Base-by-base conservation (phyloP, 2,797 vertebrate species). In the Phrynocephalus guinanensis region DNA sequence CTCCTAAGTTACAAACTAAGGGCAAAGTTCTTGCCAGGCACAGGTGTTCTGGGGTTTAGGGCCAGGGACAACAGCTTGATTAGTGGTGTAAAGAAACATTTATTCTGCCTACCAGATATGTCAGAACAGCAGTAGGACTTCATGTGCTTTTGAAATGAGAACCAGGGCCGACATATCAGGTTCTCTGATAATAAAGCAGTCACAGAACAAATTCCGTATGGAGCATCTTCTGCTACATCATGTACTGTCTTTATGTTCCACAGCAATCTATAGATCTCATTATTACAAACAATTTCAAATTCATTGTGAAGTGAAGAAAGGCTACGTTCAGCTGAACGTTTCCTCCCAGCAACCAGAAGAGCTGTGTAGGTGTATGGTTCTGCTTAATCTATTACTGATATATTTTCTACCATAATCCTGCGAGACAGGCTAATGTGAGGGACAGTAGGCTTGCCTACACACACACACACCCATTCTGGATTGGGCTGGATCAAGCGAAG, bases 61-160 rank as follows among this genome's bases (percentile, higher is more conserved):
- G 33, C 78, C 6, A 70, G 60, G 0, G 0, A 52, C 3, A 44
- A 82, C 15, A 28, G 38, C 7, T 56, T 76, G 48, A 86, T 38
- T 10, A 79, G 87, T 63, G 82, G 63, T 66, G 50, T 60, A 83
- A 86, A 48, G 33, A 86, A 86, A 20, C 28, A 44, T 86, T 44
- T 68, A 28, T 44, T 13, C 20, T 0, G 15, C n/a, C 28, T 66
- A n/a, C 60, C 33, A 38, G 71, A 22, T 48, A 78, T 79, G 33
- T 60, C 28, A 26, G 18, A 63, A 33, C 63, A 76, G 22, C 18
- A 76, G 2, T 0, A 5, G 9, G 30, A 33, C 15, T 86, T 79
- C 26, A 67, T 72, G 78, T 50, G 52, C 44, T 66, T 91, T 13
- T 84, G 72, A 80, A 52, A 79, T 50, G 24, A 24, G 86, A 84